phyloP scores from a whole-genome alignment of 2,797 vertebrate species.

The Eulemur mongoz region DNA sequence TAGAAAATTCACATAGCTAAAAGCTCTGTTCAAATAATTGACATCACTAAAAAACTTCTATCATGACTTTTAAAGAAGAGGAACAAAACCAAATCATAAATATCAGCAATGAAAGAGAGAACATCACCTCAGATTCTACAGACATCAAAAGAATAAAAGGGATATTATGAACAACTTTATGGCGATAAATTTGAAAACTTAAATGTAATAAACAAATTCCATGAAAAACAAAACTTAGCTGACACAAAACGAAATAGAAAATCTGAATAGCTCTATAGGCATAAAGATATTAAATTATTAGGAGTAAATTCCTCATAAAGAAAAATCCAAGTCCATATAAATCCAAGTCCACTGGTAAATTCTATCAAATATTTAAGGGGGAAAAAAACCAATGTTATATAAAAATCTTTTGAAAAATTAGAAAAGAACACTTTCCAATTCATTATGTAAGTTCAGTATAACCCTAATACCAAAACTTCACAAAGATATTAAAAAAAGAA shows the following conservation, averaged over 20 bases:
- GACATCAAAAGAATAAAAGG: neutral
- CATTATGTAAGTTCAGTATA: neutral
- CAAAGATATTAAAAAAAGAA: neutral
- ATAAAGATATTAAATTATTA: conserved; percentile 2
- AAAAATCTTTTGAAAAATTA: neutral
- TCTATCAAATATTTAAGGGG: too few species aligned
- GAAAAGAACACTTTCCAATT: neutral
- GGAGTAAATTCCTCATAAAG: neutral
- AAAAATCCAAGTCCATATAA: neutral
- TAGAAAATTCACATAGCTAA: neutral
- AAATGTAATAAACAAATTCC: neutral
- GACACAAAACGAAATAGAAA: neutral
- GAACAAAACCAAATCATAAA: neutral
- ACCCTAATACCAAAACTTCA: neutral
- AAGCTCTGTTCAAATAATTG: neutral
- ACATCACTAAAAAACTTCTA: neutral
- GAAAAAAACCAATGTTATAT: neutral
- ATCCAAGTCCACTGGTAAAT: too few species aligned
- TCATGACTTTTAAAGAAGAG: neutral
- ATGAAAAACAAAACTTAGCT: neutral
- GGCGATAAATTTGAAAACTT: too few species aligned
- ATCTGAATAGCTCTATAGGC: neutral
- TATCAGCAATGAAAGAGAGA: neutral
- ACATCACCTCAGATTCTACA: neutral
- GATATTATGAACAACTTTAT: neutral